Evolutionary conservation across 1,140 invertebrate species (phyloP), one percentile per base, ranked within the genome.

Genomic region (Fopius arisanus): DNA sequence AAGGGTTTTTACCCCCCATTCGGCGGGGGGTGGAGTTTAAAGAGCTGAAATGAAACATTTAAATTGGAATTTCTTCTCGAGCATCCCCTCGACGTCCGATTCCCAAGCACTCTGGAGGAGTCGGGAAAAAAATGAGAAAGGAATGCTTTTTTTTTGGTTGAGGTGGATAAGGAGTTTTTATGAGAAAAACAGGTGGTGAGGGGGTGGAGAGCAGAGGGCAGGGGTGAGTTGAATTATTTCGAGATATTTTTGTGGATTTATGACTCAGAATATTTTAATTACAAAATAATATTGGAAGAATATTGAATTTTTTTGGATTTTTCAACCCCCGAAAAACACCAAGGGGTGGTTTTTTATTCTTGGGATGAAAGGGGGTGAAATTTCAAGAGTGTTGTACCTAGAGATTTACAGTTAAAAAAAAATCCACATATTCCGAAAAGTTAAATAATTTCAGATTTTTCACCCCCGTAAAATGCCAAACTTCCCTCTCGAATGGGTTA

Each of bases 11-110:
- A n/a, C n/a, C n/a, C 63, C 16, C 1, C 10, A 7, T 37, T 40
- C n/a, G 23, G 28, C 7, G 21, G 23, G 59, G 6, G 41, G 12
- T 26, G 54, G 23, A 71, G 51, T 37, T 71, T 63, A 65, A 41
- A 71, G 51, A 63, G 70, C 33, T 59, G 23, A 63, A 71, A 71
- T 71, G 70, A 71, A 71, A 71, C 59, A 71, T 71, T 71, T 71
- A 71, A 71, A 71, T 71, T 71, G 70, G 62, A 71, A 63, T 71
- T 71, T 71, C 59, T 71, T 62, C 31, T 71, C 33, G 28, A 71
- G 70, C 21, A 65, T 21, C 59, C 54, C 62, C 62, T 40, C 29
- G 62, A 33, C 29, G 54, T 63, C 41, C 43, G 65, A 67, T 67
- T 51, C n/a, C 33, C 21, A 67, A 41, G 70, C 26, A 59, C 29